Percentiles rank a stretch among this genome's conserved stretches.
Evolutionary conservation across 2,888 invertebrate genomes (phyloP).

Genomic region (Timema podura): DNA sequence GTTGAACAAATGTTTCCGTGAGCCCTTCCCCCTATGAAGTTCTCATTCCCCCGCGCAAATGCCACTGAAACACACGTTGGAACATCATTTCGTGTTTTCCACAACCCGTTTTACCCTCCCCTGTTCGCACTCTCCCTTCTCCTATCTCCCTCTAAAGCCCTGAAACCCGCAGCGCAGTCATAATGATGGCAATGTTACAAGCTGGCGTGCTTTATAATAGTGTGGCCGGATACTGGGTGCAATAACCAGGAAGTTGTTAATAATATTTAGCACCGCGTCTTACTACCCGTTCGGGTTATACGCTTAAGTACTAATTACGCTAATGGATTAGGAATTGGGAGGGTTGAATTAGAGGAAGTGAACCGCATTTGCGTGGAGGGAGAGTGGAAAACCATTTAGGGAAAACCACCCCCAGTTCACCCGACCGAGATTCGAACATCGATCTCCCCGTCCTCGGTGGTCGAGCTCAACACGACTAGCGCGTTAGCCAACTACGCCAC

Average conservation of each 20-base stretch:
- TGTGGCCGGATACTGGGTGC: neutral
- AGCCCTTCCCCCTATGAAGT: constrained; percentile 4
- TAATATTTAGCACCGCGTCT: neutral
- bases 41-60: neutral
- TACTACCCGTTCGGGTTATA: too few relatives aligned
- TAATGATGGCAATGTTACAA: constrained; percentile 13
- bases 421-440: too few relatives aligned
- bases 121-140: neutral
- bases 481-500: too few relatives aligned
- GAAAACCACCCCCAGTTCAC: too few relatives aligned
- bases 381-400: too few relatives aligned
- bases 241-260: constrained; percentile 5
- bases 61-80: constrained; percentile 1
- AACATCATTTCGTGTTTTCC: constrained; percentile 11
- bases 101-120: neutral
- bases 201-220: constrained; percentile 12
- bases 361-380: too few relatives aligned
- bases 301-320: too few relatives aligned
- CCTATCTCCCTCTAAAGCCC: neutral
- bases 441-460: too few relatives aligned
- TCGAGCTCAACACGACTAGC: too few relatives aligned
- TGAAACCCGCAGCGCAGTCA: neutral
- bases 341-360: too few relatives aligned
- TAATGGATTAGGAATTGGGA: too few relatives aligned
- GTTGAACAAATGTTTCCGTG: too few relatives aligned